Evolutionary conservation across 2,888 invertebrate genomes (phyloP), one percentile per base, ranked within the genome.

Genomic region (Philereme transversata): DNA sequence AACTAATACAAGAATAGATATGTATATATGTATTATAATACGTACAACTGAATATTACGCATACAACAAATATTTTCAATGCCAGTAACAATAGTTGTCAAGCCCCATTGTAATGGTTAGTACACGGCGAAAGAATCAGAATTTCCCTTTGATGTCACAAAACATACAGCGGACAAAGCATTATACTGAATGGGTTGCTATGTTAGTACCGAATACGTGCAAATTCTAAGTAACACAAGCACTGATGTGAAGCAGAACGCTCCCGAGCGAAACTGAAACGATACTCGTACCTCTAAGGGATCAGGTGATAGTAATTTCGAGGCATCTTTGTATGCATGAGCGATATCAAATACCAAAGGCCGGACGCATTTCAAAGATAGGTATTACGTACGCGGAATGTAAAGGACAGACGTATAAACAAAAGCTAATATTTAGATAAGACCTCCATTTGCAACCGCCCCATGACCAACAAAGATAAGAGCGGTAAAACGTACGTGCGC

Each of bases 361-460:
- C 77, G 81, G 81, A 78, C 78, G 72, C 70, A 70, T 77, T 78
- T 72, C 72, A 77, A 75, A 82, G 81, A 82, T 82, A 81, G 76
- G 77, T 72, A 74, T 73, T 75, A 82, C 81, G 81, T 73, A 75
- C 73, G 76, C 73, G 61, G 81, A 81, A 83, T 82, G 73, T 79
- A 81, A 83, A 81, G 79, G 78, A 80, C 81, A 79, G 70, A 74
- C 72, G 78, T 78, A 81, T 83, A 83, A 85, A 84, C 84, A 83
- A 83, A 81, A 77, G 84, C 82, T 83, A 82, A 84, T 86, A 86
- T 83, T 84, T 79, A 85, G 86, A 86, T 86, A 86, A 83, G 83
- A 70, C 73, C 77, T 69, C 76, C 76, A 82, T 79, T 80, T 72
- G 74, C 73, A 77, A 74, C 78, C 81, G 79, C 78, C 75, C 74